These are phyloP conservation scores for Caenorhabditis japonica DNA, from an alignment of 2,888 invertebrate species.

Conservation along the genomic window DNA sequence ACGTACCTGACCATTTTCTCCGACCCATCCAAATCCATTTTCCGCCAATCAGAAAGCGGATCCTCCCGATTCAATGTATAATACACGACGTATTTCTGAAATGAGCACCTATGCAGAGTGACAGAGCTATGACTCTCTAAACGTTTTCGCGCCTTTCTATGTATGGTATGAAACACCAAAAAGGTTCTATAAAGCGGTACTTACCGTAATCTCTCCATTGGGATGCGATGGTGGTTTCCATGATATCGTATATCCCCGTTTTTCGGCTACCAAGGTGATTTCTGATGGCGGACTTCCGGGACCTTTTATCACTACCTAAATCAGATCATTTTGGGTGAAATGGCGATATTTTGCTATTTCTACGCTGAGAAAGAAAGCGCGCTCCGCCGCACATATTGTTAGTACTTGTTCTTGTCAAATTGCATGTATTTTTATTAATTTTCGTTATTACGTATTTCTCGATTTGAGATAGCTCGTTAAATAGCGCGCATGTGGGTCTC, in stretches of 20 bases:
- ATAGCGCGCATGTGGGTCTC: too few relatives aligned
- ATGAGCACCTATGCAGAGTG: too few relatives aligned
- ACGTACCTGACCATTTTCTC: constrained; percentile 49
- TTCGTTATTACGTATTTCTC: too few relatives aligned
- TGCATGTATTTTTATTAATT: too few relatives aligned
- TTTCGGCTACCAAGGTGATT: constrained; percentile 57
- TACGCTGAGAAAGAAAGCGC: too few relatives aligned
- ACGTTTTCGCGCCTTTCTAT: too few relatives aligned
- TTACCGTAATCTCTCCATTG: constrained; percentile 64
- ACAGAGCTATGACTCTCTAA: too few relatives aligned
- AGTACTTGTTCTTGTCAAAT: too few relatives aligned
- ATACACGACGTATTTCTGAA: constrained; percentile 65
- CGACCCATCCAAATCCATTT: constrained; percentile 59
- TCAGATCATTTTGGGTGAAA: background rate
- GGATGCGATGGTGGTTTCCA: constrained; percentile 66
- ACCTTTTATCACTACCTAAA: constrained; percentile 49
- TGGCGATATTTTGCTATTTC: too few relatives aligned
- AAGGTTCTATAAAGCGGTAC: background rate
- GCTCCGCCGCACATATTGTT: too few relatives aligned
- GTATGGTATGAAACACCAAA: too few relatives aligned
- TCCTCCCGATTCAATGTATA: constrained; percentile 57
- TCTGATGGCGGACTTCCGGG: constrained; percentile 64
- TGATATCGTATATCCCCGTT: constrained; percentile 52
- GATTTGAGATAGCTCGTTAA: too few relatives aligned
- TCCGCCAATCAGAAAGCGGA: constrained; percentile 64